These are phyloP conservation scores for Mormyrus iriodes DNA, from an alignment of 2,113 vertebrate species.

Conservation along the genomic window DNA sequence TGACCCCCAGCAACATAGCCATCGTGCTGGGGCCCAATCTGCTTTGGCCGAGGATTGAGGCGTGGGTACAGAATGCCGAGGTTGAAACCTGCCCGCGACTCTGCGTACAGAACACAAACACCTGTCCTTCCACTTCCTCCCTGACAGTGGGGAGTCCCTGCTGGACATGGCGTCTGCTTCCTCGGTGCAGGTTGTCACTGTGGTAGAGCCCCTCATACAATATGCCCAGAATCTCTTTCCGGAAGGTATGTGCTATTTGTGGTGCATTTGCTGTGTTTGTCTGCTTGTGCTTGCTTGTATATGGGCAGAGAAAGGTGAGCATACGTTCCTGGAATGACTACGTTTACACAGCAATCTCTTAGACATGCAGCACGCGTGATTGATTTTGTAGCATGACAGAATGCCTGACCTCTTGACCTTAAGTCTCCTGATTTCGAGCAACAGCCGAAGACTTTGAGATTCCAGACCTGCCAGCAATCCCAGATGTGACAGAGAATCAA, in stretches of 20 bases:
- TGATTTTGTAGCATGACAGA: neutral
- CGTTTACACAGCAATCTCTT: neutral
- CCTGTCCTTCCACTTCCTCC: neutral
- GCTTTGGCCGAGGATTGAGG: conserved; percentile 76
- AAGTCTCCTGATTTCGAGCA: neutral
- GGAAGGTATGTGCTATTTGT: conserved; percentile 65
- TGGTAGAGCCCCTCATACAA: conserved; percentile 89
- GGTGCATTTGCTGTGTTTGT: neutral
- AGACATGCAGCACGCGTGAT: neutral
- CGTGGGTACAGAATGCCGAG: conserved; percentile 52
- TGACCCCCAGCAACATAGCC: conserved; percentile 93
- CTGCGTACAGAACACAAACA: neutral
- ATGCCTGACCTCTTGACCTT: neutral
- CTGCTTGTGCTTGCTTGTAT: neutral
- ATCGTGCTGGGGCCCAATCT: conserved; percentile 96
- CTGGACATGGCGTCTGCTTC: conserved; percentile 81
- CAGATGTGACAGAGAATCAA: neutral
- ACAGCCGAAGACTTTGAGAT: conserved; percentile 61
- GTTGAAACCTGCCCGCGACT: no score
- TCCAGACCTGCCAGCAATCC: conserved; percentile 39
- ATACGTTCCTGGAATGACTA: neutral
- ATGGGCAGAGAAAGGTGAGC: neutral
- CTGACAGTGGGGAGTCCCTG: conserved; percentile 66
- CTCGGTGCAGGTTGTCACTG: conserved; percentile 82
- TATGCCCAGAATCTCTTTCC: conserved; percentile 75